phyloP scores from a whole-genome alignment of 2,888 invertebrate genomes.

The Thyatira batis region DNA sequence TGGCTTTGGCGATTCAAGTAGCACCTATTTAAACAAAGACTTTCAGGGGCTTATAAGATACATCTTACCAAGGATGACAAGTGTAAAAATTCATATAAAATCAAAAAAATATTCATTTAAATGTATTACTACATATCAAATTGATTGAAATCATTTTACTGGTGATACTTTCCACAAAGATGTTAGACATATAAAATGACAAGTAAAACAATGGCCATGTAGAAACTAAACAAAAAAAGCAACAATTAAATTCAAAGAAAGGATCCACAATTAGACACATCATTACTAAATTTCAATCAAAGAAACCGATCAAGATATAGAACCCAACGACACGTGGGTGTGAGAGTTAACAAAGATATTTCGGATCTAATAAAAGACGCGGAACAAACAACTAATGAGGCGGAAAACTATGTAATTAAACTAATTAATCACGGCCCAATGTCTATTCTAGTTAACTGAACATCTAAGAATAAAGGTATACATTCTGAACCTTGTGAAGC shows the following conservation, averaged over 20 bases:
- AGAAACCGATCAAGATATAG: slow-evolving; percentile 25
- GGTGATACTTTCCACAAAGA: too few species aligned
- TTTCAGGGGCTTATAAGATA: too few species aligned
- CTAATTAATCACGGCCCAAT: slow-evolving; percentile 44
- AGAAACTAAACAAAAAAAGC: background rate
- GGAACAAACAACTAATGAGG: slow-evolving; percentile 49
- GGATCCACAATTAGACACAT: background rate
- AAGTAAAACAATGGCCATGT: background rate
- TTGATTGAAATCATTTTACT: background rate
- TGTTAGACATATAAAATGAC: too few species aligned
- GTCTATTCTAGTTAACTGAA: slow-evolving; percentile 9
- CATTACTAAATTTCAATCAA: slow-evolving; percentile 14
- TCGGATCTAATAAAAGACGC: slow-evolving; percentile 46
- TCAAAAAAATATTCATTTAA: too few species aligned
- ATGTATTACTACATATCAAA: too few species aligned
- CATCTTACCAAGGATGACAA: too few species aligned
- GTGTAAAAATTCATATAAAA: too few species aligned
- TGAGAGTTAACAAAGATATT: slow-evolving; percentile 29
- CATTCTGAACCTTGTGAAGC: slow-evolving; percentile 13
- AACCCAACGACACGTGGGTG: slow-evolving; percentile 39
- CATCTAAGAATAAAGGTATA: slow-evolving; percentile 25
- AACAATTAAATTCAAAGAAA: background rate
- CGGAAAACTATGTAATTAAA: slow-evolving; percentile 57
- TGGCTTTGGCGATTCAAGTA: too few species aligned
- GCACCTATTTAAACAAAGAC: too few species aligned